Evolutionary conservation across 2,797 vertebrate species (phyloP), one percentile per base, ranked within the genome.

Genomic region (Gallinago stenura): DNA sequence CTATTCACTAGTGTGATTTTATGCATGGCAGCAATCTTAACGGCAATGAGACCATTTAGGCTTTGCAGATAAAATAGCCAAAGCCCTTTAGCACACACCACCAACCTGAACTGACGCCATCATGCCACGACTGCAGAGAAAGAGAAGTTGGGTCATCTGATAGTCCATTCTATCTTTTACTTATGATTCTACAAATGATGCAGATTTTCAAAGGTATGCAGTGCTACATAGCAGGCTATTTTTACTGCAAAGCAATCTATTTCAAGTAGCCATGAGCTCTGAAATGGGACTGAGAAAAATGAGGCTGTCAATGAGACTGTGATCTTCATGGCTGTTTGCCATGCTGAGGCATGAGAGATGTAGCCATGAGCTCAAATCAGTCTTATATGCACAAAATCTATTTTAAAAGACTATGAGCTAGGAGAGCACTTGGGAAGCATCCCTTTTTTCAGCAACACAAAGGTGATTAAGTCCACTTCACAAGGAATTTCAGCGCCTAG

Each of bases 281-380:
- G 84, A 93, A 96, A 87, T 75, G 78, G 53, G 24, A 39, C 57
- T 46, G 68, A 92, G 64, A 94, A 95, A 89, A 94, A 87, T 83
- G 26, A 91, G 45, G 50, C 16, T 93, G 71, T 78, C 89, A 91
- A 57, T 11, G 45, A 87, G 68, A 88, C 45, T 41, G 33, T 51
- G 70, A 87, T 90, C 77, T 92, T 92, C 68, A 87, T 85, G 84
- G 68, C 79, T 95, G 17, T 65, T 93, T 90, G 79, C 78, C 84
- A 71, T 10, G 9, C 6, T 65, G 84, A 84, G 30, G 93, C 87
- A 68, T 78, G 68, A 95, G 78, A 79, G 71, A 28, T 54, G 64
- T 22, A 89, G 48, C 64, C 17, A 8, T 61, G 43, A 93, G 39
- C 71, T 71, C 39, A 65, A 69, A 69, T 81, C 61, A 39, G 30